Base-by-base conservation (phyloP, 2,888 invertebrate species). In the Hirtodrosophila histrioides region DNA sequence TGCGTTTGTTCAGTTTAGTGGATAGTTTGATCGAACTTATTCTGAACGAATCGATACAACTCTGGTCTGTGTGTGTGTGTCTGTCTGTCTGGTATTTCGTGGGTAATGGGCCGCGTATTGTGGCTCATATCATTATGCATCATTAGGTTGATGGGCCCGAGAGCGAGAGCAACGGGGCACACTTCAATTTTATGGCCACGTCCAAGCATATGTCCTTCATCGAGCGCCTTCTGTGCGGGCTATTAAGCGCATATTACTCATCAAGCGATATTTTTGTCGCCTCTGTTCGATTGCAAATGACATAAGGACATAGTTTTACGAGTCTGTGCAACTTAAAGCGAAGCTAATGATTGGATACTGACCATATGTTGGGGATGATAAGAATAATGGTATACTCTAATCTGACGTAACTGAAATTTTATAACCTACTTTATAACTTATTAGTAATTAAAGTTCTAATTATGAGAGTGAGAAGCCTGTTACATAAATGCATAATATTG, bases 121-220 rank as follows among this genome's bases (percentile, higher is more conserved):
- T 74, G 74, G 73, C 86, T 80, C 82, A 82, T 82, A 82, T 88
- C 82, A 86, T 88, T 83, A 82, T 82, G 82, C 88, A 82, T 82
- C 88, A 82, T 82, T 82, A 82, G 79, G 84, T 86, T 83, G 88
- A 88, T 82, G 88, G 84, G 65, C 57, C 53, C 49, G 41, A 29
- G 55, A 61, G 70, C 49, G 41, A 29, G 55, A 61, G 70, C 50
- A 44, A 51, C 48, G 66, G 51, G 36, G 50, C 62, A 46, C 83
- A 82, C 82, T 82, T 88, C 76, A 84, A 70, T 82, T 82, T 82
- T 86, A 82, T 88, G 86, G 60, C 35, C 53, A 27, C 35, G 49
- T 48, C 37, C 60, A 33, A 44, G 67, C 80, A 88, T 88, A 88
- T 83, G 83, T 83, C 46, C 61, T 35, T 23, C 11, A 24, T 55